Percentiles rank a stretch among this genome's conserved stretches.
Evolutionary conservation across 2,113 vertebrate genomes (phyloP).

Genomic region (Phycodurus eques): DNA sequence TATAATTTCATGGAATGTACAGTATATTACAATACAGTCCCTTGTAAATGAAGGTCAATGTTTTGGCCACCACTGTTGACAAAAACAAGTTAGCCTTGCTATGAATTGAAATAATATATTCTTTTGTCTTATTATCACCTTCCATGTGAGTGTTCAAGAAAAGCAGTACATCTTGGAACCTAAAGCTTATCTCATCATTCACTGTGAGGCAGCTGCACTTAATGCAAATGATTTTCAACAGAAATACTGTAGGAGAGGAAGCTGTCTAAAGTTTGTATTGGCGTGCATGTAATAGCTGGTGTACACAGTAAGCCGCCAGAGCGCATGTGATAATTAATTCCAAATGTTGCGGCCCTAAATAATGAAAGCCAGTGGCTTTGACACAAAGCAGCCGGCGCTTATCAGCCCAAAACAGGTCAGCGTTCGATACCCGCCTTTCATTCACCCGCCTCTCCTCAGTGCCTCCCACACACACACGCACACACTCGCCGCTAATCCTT

Average conservation of each 20-base stretch:
- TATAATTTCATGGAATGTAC: too few species aligned
- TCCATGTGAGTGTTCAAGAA: too few species aligned
- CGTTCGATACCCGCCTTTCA: slow-evolving; percentile 69
- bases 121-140: too few species aligned
- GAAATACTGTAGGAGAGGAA: slow-evolving; percentile 41
- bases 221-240: slow-evolving; percentile 38
- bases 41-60: neutral
- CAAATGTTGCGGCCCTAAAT: slow-evolving; percentile 72
- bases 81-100: too few species aligned
- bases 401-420: slow-evolving; percentile 80
- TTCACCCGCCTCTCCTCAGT: slow-evolving; percentile 57
- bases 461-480: slow-evolving; percentile 22
- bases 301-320: slow-evolving; percentile 58
- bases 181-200: neutral
- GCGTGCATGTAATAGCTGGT: slow-evolving; percentile 55
- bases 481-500: slow-evolving; percentile 66
- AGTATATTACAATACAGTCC: too few species aligned
- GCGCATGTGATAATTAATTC: slow-evolving; percentile 76
- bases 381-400: slow-evolving; percentile 69
- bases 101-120: too few species aligned
- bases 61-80: neutral
- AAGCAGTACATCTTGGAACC: too few species aligned
- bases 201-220: slow-evolving; percentile 18
- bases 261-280: slow-evolving; percentile 60
- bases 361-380: slow-evolving; percentile 73